Conservation (phyloP, 2,113 vertebrate genomes). For the Conger conger region DNA sequence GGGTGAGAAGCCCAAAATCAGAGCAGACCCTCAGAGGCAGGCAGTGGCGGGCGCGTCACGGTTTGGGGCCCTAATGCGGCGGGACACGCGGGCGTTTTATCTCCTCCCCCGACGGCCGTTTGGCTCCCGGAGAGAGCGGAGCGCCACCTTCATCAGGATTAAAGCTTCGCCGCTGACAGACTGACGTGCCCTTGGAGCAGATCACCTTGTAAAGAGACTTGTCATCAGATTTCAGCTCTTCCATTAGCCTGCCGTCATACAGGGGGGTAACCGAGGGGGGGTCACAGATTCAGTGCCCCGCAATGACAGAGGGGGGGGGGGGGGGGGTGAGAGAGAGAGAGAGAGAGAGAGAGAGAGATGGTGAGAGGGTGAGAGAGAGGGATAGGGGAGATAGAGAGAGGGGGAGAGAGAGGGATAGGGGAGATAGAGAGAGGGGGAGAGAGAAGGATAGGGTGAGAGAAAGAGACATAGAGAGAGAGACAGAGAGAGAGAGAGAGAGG, state of each 20-base stretch:
- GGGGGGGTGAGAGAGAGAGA: background rate
- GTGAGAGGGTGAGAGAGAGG: background rate
- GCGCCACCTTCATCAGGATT: conserved; percentile 64
- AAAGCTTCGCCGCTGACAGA: conserved; percentile 65
- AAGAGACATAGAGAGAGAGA: background rate
- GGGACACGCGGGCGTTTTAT: background rate
- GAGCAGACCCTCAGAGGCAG: too few relatives aligned
- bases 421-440: background rate
- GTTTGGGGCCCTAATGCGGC: background rate
- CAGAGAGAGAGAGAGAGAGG: too few relatives aligned
- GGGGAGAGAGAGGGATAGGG: background rate
- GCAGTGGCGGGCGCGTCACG: background rate
- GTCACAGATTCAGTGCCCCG: too few relatives aligned
- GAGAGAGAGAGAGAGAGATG: background rate
- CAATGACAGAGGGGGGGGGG: too few relatives aligned
- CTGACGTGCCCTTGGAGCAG: conserved; percentile 67
- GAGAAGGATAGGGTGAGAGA: too few relatives aligned
- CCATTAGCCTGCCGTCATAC: conserved; percentile 49
- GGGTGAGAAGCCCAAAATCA: too few relatives aligned
- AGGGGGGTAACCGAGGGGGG: too few relatives aligned
- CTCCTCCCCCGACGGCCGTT: background rate
- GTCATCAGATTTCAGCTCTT: conserved; percentile 66
- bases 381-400: too few relatives aligned
- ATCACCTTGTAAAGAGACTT: conserved; percentile 64
- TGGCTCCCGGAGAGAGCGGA: conserved; percentile 21